Base-by-base conservation (phyloP, 2,888 invertebrate genomes). In the Philereme transversata region DNA sequence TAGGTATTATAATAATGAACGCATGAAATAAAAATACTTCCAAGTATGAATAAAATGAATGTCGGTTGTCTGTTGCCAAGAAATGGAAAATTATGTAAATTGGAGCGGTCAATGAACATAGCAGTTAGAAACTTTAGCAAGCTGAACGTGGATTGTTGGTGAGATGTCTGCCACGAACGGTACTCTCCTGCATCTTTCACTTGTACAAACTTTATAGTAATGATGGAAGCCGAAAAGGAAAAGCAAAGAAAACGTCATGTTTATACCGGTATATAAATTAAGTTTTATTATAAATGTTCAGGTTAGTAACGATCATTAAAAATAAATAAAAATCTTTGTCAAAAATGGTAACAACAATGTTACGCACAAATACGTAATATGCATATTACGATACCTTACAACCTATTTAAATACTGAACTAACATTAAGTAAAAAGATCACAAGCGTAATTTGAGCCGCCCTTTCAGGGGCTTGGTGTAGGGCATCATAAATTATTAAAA, bases 311-410 rank as follows among this genome's bases (percentile, higher is more conserved):
- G 83, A 74, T 81, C 84, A 67, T 76, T 85, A 88, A 86, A 88
- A 89, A 90, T 90, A 87, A 90, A 85, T 88, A 88, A 88, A 90
- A 88, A 84, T 87, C 86, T 88, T 88, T 91, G 88, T 89, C 88
- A 87, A 89, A 83, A 83, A 77, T 76, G 76, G 82, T 78, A 84
- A 77, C 80, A 72, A 82, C 75, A 80, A 76, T 70, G 74, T 78
- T 83, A 81, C 84, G 78, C 76, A 74, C 68, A 67, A 77, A 86
- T 87, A 88, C 90, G 90, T 91, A 91, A 91, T 90, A 91, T 91
- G 91, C 91, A 91, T 90, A 91, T 91, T 90, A 91, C 91, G 91
- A 88, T 81, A 89, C 87, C 90, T 91, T 91, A 91, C 87, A 87
- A 79, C 83, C 90, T 91, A 91, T 81, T 77, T 88, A 89, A 90